These are phyloP conservation scores for Pedetes capensis DNA, from an alignment of 2,113 vertebrate genomes.

Conservation along the genomic window DNA sequence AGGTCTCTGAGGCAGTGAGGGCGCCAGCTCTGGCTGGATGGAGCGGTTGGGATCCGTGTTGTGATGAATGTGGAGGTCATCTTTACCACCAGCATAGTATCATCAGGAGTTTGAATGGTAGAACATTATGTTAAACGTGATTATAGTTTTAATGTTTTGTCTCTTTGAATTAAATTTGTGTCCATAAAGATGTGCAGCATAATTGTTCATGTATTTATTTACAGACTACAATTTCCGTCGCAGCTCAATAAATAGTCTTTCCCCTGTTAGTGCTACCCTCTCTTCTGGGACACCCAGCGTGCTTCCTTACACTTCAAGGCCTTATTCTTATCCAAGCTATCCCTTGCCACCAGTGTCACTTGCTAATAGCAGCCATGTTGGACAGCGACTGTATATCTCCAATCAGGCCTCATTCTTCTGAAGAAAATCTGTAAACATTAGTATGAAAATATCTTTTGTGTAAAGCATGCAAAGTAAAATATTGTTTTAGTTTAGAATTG, in stretches of 20 bases:
- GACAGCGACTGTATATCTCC: conserved; percentile 82
- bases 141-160: conserved; percentile 66
- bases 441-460: conserved; percentile 64
- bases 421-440: conserved; percentile 69
- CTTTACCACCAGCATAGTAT: conserved; percentile 17
- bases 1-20: conserved; percentile 41
- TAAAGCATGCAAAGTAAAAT: conserved; percentile 70
- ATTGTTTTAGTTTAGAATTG: conserved; percentile 78
- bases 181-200: conserved; percentile 67
- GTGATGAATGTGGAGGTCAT: background rate
- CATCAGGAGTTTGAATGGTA: conserved; percentile 54
- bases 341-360: conserved; percentile 76
- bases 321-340: conserved; percentile 77
- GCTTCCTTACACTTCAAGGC: conserved; percentile 74
- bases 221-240: conserved; percentile 72
- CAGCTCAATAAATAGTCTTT: conserved; percentile 79
- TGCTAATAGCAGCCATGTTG: conserved; percentile 78
- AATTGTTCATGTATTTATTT: conserved; percentile 74
- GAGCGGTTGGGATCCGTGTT: conserved; percentile 40
- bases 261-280: conserved; percentile 74
- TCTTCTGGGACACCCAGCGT: conserved; percentile 67
- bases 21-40: background rate
- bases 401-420: conserved; percentile 85
- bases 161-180: conserved; percentile 67
- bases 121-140: conserved; percentile 73